Evolutionary conservation across 2,113 vertebrate species (phyloP).

Genomic region (Morone saxatilis): DNA sequence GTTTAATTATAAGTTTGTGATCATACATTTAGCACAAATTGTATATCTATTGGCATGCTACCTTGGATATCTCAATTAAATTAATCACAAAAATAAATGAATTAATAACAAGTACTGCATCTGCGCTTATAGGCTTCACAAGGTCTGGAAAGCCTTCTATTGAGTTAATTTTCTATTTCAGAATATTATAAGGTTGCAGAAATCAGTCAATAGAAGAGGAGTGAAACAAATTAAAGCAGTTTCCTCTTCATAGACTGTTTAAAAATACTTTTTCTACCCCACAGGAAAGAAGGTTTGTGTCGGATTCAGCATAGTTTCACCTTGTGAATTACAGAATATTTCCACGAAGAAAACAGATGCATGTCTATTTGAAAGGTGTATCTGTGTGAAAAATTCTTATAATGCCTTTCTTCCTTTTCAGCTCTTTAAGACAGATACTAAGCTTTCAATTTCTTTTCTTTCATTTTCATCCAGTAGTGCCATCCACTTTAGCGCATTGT

Average conservation of each 20-base stretch:
- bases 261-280: background rate
- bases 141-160: conserved; percentile 29
- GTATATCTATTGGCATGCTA: conserved; percentile 1
- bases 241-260: background rate
- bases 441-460: conserved; percentile 32
- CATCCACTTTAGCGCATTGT: conserved; percentile 14
- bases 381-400: conserved; percentile 12
- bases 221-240: conserved; percentile 4
- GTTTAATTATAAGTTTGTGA: background rate
- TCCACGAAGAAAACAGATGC: conserved; percentile 32
- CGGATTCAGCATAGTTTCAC: conserved; percentile 6
- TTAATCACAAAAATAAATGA: conserved; percentile 23
- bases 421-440: conserved; percentile 16
- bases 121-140: conserved; percentile 25
- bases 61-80: conserved; percentile 27
- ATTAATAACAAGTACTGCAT: conserved; percentile 2
- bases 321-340: conserved; percentile 44
- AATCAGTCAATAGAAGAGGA: conserved; percentile 15
- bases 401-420: conserved; percentile 39
- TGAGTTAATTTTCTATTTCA: conserved; percentile 5
- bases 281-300: background rate
- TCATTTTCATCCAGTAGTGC: background rate
- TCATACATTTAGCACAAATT: background rate
- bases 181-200: conserved; percentile 5
- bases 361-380: conserved; percentile 11